Conservation (phyloP, 1,140 invertebrate species). For the Drosophila trapezifrons region DNA sequence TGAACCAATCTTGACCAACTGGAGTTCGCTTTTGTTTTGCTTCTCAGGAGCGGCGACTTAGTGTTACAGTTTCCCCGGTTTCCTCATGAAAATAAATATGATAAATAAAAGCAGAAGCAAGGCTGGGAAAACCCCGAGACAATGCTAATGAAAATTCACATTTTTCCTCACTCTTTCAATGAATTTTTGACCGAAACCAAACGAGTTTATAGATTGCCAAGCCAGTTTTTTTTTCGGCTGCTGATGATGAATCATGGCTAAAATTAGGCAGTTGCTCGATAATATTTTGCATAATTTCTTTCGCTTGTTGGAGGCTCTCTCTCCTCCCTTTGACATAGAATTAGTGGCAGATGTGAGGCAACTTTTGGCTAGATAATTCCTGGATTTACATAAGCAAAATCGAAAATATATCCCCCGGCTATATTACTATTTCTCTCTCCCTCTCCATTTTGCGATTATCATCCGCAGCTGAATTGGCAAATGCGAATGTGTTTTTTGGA, state of each 20-base stretch:
- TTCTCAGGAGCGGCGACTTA: slow-evolving; percentile 41
- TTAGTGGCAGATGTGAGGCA: slow-evolving; percentile 69
- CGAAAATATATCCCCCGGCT: slow-evolving; percentile 38
- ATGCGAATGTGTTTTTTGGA: slow-evolving; percentile 35
- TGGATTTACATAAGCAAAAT: slow-evolving; percentile 67
- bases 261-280: slow-evolving; percentile 64
- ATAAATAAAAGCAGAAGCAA: slow-evolving; percentile 67
- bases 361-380: slow-evolving; percentile 50
- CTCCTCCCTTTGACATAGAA: slow-evolving; percentile 55
- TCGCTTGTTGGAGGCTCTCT: slow-evolving; percentile 8
- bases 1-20: slow-evolving; percentile 57
- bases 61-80: slow-evolving; percentile 54
- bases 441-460: slow-evolving; percentile 22
- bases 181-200: slow-evolving; percentile 28
- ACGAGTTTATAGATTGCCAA: slow-evolving; percentile 64
- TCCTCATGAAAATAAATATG: slow-evolving; percentile 32
- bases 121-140: slow-evolving; percentile 53
- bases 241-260: slow-evolving; percentile 68
- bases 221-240: slow-evolving; percentile 43
- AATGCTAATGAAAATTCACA: slow-evolving; percentile 60
- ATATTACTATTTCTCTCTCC: slow-evolving; percentile 16
- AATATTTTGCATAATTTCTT: slow-evolving; percentile 66
- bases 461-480: slow-evolving; percentile 40
- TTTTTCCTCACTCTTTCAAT: slow-evolving; percentile 27
- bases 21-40: slow-evolving; percentile 36